Percentiles rank a stretch among this genome's conserved stretches.
Evolutionary conservation across 2,888 invertebrate species (phyloP).

Genomic region (Fragum fragum): DNA sequence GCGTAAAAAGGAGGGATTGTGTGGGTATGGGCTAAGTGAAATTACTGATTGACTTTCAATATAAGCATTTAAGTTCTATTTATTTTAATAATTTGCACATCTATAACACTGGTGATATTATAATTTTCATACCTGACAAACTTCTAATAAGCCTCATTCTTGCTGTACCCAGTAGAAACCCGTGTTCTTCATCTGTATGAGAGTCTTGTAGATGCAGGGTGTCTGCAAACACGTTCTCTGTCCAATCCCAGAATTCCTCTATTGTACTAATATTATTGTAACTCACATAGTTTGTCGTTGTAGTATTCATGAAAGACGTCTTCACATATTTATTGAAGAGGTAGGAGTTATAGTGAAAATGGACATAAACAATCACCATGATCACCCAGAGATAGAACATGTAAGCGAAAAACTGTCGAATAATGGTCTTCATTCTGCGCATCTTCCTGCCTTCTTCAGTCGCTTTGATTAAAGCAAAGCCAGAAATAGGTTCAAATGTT

Average conservation of each 20-base stretch:
- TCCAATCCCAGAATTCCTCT: conserved; percentile 79
- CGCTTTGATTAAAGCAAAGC: conserved; percentile 83
- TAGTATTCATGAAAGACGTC: conserved; percentile 61
- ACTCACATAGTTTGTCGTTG: conserved; percentile 46
- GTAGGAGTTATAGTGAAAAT: conserved; percentile 70
- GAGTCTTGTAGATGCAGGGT: conserved; percentile 71
- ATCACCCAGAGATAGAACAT: conserved; percentile 77
- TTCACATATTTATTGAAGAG: conserved; percentile 69
- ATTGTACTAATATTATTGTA: conserved; percentile 73
- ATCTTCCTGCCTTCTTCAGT: conserved; percentile 80
- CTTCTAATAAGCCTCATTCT: conserved; percentile 78
- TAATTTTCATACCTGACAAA: conserved; percentile 67
- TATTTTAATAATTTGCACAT: too few species aligned
- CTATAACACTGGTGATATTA: too few species aligned
- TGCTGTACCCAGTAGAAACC: conserved; percentile 78
- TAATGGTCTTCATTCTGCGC: conserved; percentile 77
- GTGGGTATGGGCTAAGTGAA: too few species aligned
- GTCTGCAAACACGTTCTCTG: conserved; percentile 71
- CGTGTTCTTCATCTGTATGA: conserved; percentile 68
- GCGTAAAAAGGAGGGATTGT: too few species aligned
- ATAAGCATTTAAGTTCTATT: too few species aligned
- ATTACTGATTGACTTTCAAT: too few species aligned
- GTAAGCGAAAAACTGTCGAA: conserved; percentile 79
- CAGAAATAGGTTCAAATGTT: conserved; percentile 81
- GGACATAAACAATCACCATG: conserved; percentile 77